These are phyloP conservation scores for Macroramphosus scolopax DNA, from an alignment of 2,797 vertebrate genomes.

Conservation along the genomic window DNA sequence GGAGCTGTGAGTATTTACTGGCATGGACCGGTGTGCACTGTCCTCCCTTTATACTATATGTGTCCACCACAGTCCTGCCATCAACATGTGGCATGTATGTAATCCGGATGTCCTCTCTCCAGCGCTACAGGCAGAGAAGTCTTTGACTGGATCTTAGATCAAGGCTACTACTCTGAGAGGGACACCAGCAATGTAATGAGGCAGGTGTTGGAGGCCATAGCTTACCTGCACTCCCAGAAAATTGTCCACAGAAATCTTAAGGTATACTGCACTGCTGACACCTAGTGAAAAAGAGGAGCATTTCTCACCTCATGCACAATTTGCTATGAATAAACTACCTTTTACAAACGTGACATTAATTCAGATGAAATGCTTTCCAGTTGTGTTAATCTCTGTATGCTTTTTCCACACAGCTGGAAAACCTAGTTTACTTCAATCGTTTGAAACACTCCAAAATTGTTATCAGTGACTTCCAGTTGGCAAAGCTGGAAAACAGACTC, in stretches of 20 bases:
- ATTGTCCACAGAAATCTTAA: slow-evolving; percentile 98
- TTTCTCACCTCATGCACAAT: too few species aligned
- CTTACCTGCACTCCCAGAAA: slow-evolving; percentile 95
- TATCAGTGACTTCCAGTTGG: slow-evolving; percentile 98
- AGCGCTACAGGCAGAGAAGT: slow-evolving; percentile 97
- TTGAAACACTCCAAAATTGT: slow-evolving; percentile 99
- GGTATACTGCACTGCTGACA: slow-evolving; percentile 74
- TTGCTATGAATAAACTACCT: background rate
- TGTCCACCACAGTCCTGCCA: background rate
- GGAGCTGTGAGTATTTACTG: slow-evolving; percentile 93
- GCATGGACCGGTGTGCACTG: background rate
- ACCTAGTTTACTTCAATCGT: slow-evolving; percentile 96
- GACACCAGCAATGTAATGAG: slow-evolving; percentile 98
- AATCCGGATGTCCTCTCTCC: slow-evolving; percentile 42
- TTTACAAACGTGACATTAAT: background rate
- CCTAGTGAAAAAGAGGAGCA: slow-evolving; percentile 47
- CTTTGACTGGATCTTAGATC: slow-evolving; percentile 99
- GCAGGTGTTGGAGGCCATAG: slow-evolving; percentile 95
- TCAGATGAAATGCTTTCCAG: background rate
- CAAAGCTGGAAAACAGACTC: slow-evolving; percentile 94
- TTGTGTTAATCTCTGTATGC: slow-evolving; percentile 3
- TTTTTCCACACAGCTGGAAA: slow-evolving; percentile 84
- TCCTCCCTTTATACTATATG: slow-evolving; percentile 1
- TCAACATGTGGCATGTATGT: slow-evolving; percentile 9
- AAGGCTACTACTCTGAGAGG: slow-evolving; percentile 96